phyloP scores from a whole-genome alignment of 2,797 vertebrate genomes.

The Vespertilio murinus region DNA sequence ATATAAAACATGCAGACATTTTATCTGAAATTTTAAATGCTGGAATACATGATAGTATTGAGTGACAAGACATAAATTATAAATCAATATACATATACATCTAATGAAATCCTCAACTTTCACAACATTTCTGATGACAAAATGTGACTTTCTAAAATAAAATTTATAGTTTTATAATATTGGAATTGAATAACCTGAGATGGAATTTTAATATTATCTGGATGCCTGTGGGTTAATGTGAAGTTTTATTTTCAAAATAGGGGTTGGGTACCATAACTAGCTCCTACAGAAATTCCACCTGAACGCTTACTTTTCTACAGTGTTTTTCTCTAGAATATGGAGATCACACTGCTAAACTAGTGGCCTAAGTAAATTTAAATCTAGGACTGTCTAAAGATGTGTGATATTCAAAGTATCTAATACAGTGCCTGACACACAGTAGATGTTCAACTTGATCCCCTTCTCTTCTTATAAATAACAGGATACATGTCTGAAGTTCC shows the following conservation, averaged over 20 bases:
- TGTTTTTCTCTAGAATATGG: neutral
- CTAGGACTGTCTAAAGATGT: neutral
- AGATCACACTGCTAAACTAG: neutral
- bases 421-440: neutral
- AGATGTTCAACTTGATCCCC: neutral
- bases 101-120: neutral
- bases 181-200: neutral
- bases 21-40: neutral
- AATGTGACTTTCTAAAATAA: neutral
- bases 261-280: neutral
- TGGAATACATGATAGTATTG: neutral
- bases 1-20: neutral
- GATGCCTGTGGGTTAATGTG: neutral
- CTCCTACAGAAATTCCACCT: neutral
- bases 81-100: neutral
- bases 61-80: neutral
- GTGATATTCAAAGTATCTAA: neutral
- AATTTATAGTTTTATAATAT: neutral
- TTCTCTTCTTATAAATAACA: neutral
- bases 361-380: neutral
- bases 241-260: slow-evolving; percentile 22
- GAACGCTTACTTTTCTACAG: neutral
- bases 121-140: neutral
- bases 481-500: neutral
- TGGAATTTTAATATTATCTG: neutral